Evolutionary conservation across 35 echinoderm and acorn worm species (phyloP).

Genomic region (Heliocidaris tuberculata): DNA sequence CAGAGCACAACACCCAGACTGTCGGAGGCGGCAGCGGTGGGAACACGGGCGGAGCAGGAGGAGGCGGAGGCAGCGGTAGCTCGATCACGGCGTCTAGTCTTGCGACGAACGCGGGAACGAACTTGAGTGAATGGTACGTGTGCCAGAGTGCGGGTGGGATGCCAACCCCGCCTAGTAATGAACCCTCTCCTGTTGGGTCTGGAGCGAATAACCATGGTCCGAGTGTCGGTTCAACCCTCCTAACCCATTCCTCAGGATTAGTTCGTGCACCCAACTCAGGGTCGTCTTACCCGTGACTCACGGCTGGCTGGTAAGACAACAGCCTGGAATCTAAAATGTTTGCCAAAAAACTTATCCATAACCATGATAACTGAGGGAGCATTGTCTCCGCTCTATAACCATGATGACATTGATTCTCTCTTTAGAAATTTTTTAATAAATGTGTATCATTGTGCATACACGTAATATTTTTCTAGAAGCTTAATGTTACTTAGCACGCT

Average conservation of each 20-base stretch:
- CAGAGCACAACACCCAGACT: neutral
- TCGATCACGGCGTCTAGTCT: slow-evolving; percentile 62
- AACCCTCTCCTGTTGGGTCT: slow-evolving; percentile 82
- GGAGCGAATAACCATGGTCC: slow-evolving; percentile 46
- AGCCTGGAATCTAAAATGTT: neutral
- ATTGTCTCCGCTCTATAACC: neutral
- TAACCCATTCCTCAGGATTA: slow-evolving; percentile 10
- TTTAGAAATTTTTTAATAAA: no score
- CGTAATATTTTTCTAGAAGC: no score
- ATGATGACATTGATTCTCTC: no score
- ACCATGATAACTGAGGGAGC: neutral
- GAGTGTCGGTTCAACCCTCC: slow-evolving; percentile 4
- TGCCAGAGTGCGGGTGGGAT: slow-evolving; percentile 89
- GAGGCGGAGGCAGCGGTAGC: neutral
- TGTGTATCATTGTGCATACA: no score
- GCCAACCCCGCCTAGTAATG: slow-evolving; percentile 92
- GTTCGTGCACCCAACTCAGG: neutral
- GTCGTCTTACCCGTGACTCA: slow-evolving; percentile 21
- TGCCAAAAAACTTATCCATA: neutral
- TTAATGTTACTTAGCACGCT: neutral
- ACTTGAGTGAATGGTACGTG: slow-evolving; percentile 98
- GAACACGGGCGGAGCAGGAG: neutral
- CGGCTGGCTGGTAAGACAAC: neutral
- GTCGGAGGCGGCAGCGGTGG: slow-evolving; percentile 41
- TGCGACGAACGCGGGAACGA: slow-evolving; percentile 79